Base-by-base conservation (phyloP, 2,113 vertebrate species). In the Aptenodytes forsteri region DNA sequence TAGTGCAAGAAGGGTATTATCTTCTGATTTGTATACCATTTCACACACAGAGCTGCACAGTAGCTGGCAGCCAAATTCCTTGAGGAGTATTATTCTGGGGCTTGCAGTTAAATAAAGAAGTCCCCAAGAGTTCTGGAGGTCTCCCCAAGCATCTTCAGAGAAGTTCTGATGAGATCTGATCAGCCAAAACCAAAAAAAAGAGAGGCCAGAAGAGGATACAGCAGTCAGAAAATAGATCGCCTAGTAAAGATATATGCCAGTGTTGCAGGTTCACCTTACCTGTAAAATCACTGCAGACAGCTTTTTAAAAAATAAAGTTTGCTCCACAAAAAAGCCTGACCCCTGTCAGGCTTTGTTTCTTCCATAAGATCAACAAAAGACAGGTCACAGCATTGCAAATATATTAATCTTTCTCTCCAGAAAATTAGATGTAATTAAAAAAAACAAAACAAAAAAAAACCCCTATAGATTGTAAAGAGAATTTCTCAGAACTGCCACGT, bases 221-320 rank as follows among this genome's bases (percentile, higher is more conserved):
- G 46, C 4, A 26, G 6, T 42, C 65, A 87, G 50, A 91, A 82
- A 79, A 84, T 20, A 75, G 6, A 55, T 16, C 1, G 2, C 3
- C n/a, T n/a, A 29, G 9, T 47, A 67, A 80, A 46, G 9, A 50
- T 6, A 64, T 3, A 49, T 1, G 3, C 29, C 2, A 2, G 8
- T 25, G 9, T 17, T 58, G 8, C 23, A 81, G 11, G 20, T 38
- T 87, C 34, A 82, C 38, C 17, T 82, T 42, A 26, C 11, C 19
- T 19, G 11, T 23, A 82, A 95, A 87, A 50, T 82, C 44, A 67
- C 29, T 64, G 23, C 47, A 93, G 50, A 27, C 2, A 75, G 11
- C 12, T 70, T 84, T 72, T 44, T 0, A 7, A 83, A 88, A 72
- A 58, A 64, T 10, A 46, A 46, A 70, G 17, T 34, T 66, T 42